phyloP scores from a whole-genome alignment of 1,140 invertebrate genomes.

The Neuroterus valhalla region DNA sequence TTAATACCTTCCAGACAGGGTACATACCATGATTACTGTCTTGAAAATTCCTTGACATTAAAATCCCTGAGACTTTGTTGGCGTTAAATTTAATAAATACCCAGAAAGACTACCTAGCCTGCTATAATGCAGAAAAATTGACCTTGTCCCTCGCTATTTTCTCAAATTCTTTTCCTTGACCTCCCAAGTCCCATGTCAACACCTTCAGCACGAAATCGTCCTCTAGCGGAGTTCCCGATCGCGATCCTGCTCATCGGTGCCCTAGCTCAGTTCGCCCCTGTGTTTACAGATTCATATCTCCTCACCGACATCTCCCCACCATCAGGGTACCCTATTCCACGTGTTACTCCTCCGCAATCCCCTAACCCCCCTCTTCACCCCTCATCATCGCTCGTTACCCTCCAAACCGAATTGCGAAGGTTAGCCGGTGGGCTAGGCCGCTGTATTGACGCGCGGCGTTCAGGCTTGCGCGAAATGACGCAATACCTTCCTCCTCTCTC shows the following conservation, averaged over 20 bases:
- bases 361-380: not conserved
- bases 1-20: no score
- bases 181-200: not conserved
- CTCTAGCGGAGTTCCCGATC: not conserved
- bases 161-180: not conserved
- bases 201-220: not conserved
- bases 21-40: no score
- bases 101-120: no score
- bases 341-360: not conserved
- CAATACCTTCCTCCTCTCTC: conserved; percentile 55
- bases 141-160: conserved; percentile 2
- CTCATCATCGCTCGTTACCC: not conserved
- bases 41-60: no score
- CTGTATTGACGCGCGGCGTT: conserved; percentile 65
- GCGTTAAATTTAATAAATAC: no score
- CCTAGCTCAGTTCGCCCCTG: conserved; percentile 23
- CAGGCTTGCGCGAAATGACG: conserved; percentile 70
- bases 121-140: conserved; percentile 46
- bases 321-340: not conserved
- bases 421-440: conserved; percentile 57
- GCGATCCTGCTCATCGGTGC: conserved; percentile 42
- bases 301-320: conserved; percentile 6
- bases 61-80: no score
- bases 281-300: conserved; percentile 54
- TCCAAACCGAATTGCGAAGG: conserved; percentile 38